Base-by-base conservation (phyloP, 2,888 invertebrate species). In the Papilio elwesi region DNA sequence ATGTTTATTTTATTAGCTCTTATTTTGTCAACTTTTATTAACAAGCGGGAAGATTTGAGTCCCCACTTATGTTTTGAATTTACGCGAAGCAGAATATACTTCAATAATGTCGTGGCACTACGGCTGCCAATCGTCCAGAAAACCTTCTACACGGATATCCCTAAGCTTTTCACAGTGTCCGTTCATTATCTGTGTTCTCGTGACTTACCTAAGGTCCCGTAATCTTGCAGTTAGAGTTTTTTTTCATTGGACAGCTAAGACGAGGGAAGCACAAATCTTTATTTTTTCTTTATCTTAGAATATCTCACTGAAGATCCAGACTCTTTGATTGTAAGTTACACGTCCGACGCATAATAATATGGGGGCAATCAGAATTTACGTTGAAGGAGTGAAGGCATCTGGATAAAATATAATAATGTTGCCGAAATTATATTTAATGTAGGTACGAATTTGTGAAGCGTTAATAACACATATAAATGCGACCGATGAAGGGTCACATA, bases 401-500 rank as follows among this genome's bases (percentile, higher is more conserved):
- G 9, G n/a, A 26, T 26, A 26, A 26, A 59, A 43, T 43, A 59
- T 9, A 48, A 51, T 65, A 36, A 51, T 36, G 2, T 52, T 0
- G n/a, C 51, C 38, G 13, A 47, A 53, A 48, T 15, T 16, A 53
- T 52, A 63, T 63, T 63, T 53, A 47, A 26, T 48, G 53, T 53
- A 6, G 47, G 43, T 47, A 70, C 57, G 59, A 68, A 53, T 63
- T 69, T 63, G 63, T 64, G 48, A 43, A 63, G 63, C 70, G 63
- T 53, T 70, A 49, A 69, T 69, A 69, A 63, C 53, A 64, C 52
- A 64, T 70, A 70, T 47, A 64, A 53, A 70, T 64, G 70, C 64
- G 63, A 70, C 53, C 69, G 52, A 26, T 64, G 63, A 63, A 64
- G 52, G 70, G 70, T 53, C 70, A 63, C 70, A 55, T 70, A 62